Evolutionary conservation across 2,888 invertebrate species (phyloP).

Genomic region (Eurois occulta): DNA sequence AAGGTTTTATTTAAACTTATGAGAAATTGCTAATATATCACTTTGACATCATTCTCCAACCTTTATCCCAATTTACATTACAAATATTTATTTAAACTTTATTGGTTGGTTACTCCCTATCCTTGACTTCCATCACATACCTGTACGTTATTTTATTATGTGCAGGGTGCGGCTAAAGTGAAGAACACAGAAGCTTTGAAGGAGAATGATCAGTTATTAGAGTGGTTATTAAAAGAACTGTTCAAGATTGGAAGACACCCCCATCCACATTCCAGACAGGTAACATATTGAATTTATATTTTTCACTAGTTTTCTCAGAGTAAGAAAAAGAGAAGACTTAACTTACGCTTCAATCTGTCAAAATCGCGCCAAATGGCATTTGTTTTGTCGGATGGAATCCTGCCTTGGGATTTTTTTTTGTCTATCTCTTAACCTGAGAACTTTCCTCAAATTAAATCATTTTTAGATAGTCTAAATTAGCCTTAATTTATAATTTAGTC

Average conservation of each 20-base stretch:
- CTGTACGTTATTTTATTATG: neutral
- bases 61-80: neutral
- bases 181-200: slow-evolving; percentile 84
- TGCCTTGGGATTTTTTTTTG: neutral
- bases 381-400: neutral
- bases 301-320: neutral
- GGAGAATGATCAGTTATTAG: slow-evolving; percentile 91
- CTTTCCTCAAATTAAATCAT: too few relatives aligned
- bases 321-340: neutral
- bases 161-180: slow-evolving; percentile 86
- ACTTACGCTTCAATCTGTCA: neutral
- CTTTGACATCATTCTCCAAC: neutral
- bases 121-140: neutral
- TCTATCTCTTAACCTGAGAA: neutral
- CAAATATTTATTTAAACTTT: too few relatives aligned
- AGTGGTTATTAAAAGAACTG: slow-evolving; percentile 93
- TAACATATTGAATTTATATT: slow-evolving; percentile 58
- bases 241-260: slow-evolving; percentile 92
- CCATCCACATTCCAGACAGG: slow-evolving; percentile 96
- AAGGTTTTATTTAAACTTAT: slow-evolving; percentile 10
- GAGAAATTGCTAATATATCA: neutral
- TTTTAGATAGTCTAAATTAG: too few relatives aligned
- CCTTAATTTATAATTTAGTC: too few relatives aligned
- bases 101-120: neutral
- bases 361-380: neutral